These are phyloP conservation scores for Leptopilina syphax DNA, from an alignment of 2,888 invertebrate species.

Conservation along the genomic window DNA sequence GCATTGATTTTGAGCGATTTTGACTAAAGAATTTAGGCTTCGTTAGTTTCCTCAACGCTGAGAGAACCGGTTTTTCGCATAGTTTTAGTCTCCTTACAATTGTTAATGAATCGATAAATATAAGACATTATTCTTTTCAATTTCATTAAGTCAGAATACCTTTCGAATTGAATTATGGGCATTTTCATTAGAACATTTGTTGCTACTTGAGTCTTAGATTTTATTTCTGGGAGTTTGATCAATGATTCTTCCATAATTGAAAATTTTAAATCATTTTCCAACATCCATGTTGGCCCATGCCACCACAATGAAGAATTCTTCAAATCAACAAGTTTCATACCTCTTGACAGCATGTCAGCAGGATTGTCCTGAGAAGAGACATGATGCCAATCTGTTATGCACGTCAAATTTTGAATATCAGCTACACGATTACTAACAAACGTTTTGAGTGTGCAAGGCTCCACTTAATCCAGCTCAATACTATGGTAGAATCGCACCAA, in stretches of 20 bases:
- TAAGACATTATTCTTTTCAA: neutral
- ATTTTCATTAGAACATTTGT: neutral
- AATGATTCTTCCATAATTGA: neutral
- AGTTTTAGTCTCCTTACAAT: too few species aligned
- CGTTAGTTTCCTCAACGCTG: neutral
- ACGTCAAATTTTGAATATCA: conserved; percentile 48
- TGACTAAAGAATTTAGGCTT: neutral
- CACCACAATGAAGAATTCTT: conserved; percentile 46
- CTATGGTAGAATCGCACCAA: conserved; percentile 61
- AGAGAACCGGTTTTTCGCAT: too few species aligned
- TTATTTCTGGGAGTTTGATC: neutral
- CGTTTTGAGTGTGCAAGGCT: conserved; percentile 51
- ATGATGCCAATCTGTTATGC: conserved; percentile 45
- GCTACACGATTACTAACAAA: conserved; percentile 59
- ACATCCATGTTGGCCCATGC: conserved; percentile 49
- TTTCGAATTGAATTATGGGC: neutral
- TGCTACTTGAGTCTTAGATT: neutral
- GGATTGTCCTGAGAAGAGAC: conserved; percentile 9
- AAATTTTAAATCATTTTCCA: neutral
- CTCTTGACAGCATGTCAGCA: conserved; percentile 54
- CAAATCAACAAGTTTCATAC: conserved; percentile 46
- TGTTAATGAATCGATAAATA: too few species aligned
- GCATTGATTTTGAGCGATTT: neutral
- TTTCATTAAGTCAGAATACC: neutral
- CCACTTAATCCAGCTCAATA: conserved; percentile 57